Evolutionary conservation across 2,888 invertebrate genomes (phyloP).

Genomic region (Amphiduros pacificus): DNA sequence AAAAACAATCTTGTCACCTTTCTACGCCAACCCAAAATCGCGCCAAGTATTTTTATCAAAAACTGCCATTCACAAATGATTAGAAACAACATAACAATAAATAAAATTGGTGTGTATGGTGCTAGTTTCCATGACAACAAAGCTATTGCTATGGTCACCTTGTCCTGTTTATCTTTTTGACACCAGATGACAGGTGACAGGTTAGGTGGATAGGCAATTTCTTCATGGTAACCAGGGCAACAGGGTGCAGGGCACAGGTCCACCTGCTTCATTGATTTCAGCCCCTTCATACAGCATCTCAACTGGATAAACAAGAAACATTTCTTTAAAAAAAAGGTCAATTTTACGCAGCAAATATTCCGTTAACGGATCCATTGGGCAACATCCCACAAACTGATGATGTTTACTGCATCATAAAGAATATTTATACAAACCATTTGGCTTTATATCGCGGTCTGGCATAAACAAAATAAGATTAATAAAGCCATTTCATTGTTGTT

Average conservation of each 20-base stretch:
- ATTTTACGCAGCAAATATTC: not conserved
- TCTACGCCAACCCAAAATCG: too few relatives aligned
- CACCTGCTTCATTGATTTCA: slow-evolving; percentile 11
- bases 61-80: too few relatives aligned
- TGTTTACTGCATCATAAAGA: too few relatives aligned
- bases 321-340: too few relatives aligned
- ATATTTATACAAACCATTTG: too few relatives aligned
- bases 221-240: slow-evolving; percentile 14
- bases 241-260: slow-evolving; percentile 17
- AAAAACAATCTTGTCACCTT: too few relatives aligned
- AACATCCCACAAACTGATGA: too few relatives aligned
- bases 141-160: not conserved
- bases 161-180: not conserved
- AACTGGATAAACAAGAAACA: slow-evolving; percentile 1
- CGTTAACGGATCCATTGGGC: not conserved
- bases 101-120: not conserved
- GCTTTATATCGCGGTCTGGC: too few relatives aligned
- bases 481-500: too few relatives aligned
- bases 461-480: too few relatives aligned
- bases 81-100: not conserved
- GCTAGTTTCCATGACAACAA: not conserved
- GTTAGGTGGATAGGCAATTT: slow-evolving; percentile 6
- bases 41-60: too few relatives aligned
- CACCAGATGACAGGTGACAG: slow-evolving; percentile 17
- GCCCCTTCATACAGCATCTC: slow-evolving; percentile 15